phyloP scores from a whole-genome alignment of 2,888 invertebrate species.

The Drosophila putrida region DNA sequence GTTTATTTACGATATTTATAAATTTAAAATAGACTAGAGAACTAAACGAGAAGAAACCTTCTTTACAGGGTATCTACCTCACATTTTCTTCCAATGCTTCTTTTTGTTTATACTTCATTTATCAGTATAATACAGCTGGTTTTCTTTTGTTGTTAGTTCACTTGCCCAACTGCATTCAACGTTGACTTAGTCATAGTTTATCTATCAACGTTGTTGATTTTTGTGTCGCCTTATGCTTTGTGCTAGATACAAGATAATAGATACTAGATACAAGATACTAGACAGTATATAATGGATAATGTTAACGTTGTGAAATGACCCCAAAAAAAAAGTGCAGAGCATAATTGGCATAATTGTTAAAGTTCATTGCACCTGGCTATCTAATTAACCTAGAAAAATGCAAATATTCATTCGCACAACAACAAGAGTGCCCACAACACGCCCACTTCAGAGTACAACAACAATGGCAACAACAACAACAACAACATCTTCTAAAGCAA shows the following conservation, averaged over 20 bases:
- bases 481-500: conserved; percentile 60
- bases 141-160: conserved; percentile 36
- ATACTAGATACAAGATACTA: conserved; percentile 9
- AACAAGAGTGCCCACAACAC: conserved; percentile 37
- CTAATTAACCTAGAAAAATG: conserved; percentile 78
- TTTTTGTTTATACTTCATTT: conserved; percentile 32
- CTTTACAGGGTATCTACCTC: background rate
- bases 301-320: conserved; percentile 18
- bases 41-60: too few relatives aligned
- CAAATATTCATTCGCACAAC: conserved; percentile 66
- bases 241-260: conserved; percentile 14
- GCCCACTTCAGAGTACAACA: conserved; percentile 54
- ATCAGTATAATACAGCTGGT: conserved; percentile 37
- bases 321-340: conserved; percentile 17
- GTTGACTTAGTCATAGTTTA: conserved; percentile 28
- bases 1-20: too few relatives aligned
- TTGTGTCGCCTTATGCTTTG: conserved; percentile 17
- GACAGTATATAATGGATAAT: conserved; percentile 11
- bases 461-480: conserved; percentile 17
- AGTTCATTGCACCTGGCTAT: conserved; percentile 69
- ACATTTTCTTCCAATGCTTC: background rate
- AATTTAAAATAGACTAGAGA: too few relatives aligned
- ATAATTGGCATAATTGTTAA: conserved; percentile 28
- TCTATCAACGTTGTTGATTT: conserved; percentile 20
- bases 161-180: conserved; percentile 62